Evolutionary conservation across 1,140 invertebrate species (phyloP), one percentile per base, ranked within the genome.

Genomic region (Chironomus tepperi): DNA sequence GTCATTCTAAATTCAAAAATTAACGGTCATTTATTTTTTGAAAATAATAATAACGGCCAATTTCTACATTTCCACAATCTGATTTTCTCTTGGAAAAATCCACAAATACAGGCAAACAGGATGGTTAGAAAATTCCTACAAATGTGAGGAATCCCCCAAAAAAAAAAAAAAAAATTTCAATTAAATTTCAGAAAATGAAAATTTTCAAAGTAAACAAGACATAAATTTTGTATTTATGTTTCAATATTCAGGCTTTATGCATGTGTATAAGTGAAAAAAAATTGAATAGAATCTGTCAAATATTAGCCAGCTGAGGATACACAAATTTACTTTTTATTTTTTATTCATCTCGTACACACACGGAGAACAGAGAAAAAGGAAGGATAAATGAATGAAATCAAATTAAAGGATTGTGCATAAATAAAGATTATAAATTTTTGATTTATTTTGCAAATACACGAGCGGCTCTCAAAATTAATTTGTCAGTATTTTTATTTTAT

Each of bases 361-460:
- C 24, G 24, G 65, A 19, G n/a, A 67, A 67, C 5, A 19, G 18
- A 70, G 47, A 57, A n/a, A 57, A 15, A 57, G 47, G 24, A 34
- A 57, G 47, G 47, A 57, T 34, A 34, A 34, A 34, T 34, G 24
- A 57, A 57, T 57, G 47, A 57, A 57, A 70, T 70, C 65, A 70
- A 70, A 70, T 70, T 70, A 70, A 70, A 70, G 65, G 65, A 70
- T 70, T 70, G 47, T 57, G 65, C 65, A 70, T 70, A 70, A 70
- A 70, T 70, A 70, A 70, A 70, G 65, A 70, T 70, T 70, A 70
- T 70, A 70, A 70, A 67, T 67, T 70, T 70, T 70, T 70, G 65
- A 70, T 70, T 70, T 70, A 70, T 70, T 18, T 15, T 70, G 65
- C 65, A 70, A 70, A 70, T 18, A 70, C n/a, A 70, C 12, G 47